Conservation (phyloP, 2,888 invertebrate genomes). For the Neria commutata region DNA sequence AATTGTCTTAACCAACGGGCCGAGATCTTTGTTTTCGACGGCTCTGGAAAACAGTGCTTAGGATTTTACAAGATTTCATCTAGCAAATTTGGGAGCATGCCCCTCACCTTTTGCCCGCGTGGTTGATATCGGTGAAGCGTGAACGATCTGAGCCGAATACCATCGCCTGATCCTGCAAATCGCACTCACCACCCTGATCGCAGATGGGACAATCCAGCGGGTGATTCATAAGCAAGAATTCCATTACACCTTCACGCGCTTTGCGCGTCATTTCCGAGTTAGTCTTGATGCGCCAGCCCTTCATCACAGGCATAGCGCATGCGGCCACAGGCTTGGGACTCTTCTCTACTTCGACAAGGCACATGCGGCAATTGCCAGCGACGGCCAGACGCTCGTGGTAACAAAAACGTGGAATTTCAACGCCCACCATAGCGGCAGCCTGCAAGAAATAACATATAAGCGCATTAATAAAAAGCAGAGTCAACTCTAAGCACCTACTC, state of each 20-base stretch:
- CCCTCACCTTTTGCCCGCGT: slow-evolving; percentile 82
- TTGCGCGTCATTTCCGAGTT: slow-evolving; percentile 91
- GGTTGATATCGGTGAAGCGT: slow-evolving; percentile 89
- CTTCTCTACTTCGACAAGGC: slow-evolving; percentile 98
- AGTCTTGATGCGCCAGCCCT: slow-evolving; percentile 98
- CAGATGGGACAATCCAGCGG: slow-evolving; percentile 99
- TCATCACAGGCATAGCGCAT: slow-evolving; percentile 99
- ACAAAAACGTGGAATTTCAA: slow-evolving; percentile 98
- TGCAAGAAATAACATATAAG: slow-evolving; percentile 52
- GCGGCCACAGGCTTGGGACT: slow-evolving; percentile 98
- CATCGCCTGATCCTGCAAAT: slow-evolving; percentile 98
- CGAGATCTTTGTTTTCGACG: slow-evolving; percentile 98
- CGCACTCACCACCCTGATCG: slow-evolving; percentile 96
- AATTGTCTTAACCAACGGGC: slow-evolving; percentile 96
- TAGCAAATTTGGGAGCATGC: slow-evolving; percentile 14
- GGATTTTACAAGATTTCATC: too few species aligned
- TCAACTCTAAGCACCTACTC: slow-evolving; percentile 30
- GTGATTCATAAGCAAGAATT: slow-evolving; percentile 97
- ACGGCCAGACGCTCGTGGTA: slow-evolving; percentile 98
- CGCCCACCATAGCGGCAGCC: slow-evolving; percentile 93
- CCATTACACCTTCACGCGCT: slow-evolving; percentile 91
- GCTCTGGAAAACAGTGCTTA: slow-evolving; percentile 68
- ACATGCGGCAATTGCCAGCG: slow-evolving; percentile 99
- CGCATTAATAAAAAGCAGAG: not conserved
- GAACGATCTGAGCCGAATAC: slow-evolving; percentile 96